Evolutionary conservation across 2,888 invertebrate genomes (phyloP).

Genomic region (Horisme vitalbata): DNA sequence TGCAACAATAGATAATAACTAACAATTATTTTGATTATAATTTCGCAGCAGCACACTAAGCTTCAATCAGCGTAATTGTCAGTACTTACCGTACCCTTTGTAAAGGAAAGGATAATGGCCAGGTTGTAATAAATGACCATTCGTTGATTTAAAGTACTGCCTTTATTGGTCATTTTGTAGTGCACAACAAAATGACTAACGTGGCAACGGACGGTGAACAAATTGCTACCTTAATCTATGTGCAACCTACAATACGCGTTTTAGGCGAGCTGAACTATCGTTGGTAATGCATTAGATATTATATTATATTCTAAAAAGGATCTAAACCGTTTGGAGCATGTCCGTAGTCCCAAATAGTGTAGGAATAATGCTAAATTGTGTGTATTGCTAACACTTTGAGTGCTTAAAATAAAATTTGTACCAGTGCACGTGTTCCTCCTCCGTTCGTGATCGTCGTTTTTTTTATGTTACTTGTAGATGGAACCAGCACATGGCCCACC

Average conservation of each 20-base stretch:
- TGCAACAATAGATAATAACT: slow-evolving; percentile 21
- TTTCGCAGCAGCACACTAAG: slow-evolving; percentile 20
- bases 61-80: slow-evolving; percentile 24
- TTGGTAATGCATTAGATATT: slow-evolving; percentile 23
- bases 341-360: too few relatives aligned
- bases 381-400: too few relatives aligned
- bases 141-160: slow-evolving; percentile 17
- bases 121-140: slow-evolving; percentile 17
- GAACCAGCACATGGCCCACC: too few relatives aligned
- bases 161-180: slow-evolving; percentile 14
- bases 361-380: too few relatives aligned
- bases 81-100: slow-evolving; percentile 19
- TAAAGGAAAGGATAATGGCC: slow-evolving; percentile 23
- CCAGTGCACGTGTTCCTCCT: too few relatives aligned
- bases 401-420: too few relatives aligned
- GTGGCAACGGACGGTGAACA: slow-evolving; percentile 17
- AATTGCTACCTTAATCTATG: slow-evolving; percentile 1
- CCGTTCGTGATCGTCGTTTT: too few relatives aligned
- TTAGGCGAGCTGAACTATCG: slow-evolving; percentile 18
- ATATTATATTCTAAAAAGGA: too few relatives aligned
- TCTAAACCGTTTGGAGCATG: too few relatives aligned
- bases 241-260: neutral
- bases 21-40: slow-evolving; percentile 19
- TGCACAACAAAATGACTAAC: slow-evolving; percentile 9
- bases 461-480: too few relatives aligned